phyloP scores from a whole-genome alignment of 2,113 vertebrate species.

The Microtus richardsoni region DNA sequence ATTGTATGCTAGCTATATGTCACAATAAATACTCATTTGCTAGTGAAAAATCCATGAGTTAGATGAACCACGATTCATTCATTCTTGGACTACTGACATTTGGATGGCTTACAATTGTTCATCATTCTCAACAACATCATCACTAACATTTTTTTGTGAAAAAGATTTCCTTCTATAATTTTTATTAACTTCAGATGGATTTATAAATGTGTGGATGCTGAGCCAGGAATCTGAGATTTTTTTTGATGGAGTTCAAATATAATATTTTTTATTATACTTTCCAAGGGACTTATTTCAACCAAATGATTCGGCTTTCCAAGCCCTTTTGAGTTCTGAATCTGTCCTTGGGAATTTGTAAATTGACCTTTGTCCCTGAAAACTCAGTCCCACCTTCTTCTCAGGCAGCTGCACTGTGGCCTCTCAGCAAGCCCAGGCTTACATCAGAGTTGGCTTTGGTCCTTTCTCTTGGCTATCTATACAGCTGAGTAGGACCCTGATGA shows the following conservation, averaged over 20 bases:
- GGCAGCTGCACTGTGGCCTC: background rate
- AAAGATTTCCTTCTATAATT: constrained; percentile 6
- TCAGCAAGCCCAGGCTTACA: background rate
- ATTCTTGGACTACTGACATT: background rate
- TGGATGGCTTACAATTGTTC: constrained; percentile 19
- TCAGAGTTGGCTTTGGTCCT: background rate
- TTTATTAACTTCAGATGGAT: constrained; percentile 1
- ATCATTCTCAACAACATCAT: background rate
- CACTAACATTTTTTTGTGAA: constrained; percentile 2
- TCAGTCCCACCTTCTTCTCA: background rate
- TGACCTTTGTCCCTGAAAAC: accelerated
- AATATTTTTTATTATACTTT: background rate
- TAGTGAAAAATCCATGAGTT: background rate
- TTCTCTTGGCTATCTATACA: accelerated
- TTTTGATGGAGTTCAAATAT: background rate
- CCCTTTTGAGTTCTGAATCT: background rate
- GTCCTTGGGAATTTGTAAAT: background rate
- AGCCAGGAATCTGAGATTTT: background rate
- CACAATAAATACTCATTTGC: background rate
- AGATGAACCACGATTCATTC: background rate
- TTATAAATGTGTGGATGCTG: background rate
- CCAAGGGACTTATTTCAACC: background rate
- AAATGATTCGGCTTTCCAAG: background rate
- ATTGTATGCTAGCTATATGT: background rate
- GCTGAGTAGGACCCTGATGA: background rate